Conservation (phyloP, 2,888 invertebrate genomes). For the Campopleginae sp. region DNA sequence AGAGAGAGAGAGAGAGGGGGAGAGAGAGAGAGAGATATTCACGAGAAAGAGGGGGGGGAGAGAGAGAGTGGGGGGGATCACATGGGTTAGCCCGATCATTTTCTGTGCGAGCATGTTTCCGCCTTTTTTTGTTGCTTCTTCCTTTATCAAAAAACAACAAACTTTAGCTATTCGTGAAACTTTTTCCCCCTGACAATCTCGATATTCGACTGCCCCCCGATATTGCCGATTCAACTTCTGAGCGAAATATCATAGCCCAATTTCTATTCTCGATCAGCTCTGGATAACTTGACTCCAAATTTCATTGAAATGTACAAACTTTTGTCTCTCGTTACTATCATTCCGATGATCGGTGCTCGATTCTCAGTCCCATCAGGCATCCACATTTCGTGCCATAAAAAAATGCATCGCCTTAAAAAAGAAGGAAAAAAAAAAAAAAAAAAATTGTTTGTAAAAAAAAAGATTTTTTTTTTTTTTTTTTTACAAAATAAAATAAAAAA, state of each 20-base stretch:
- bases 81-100: slow-evolving; percentile 56
- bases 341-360: background rate
- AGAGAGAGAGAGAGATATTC: slow-evolving; percentile 9
- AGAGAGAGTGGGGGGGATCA: too few species aligned
- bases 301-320: slow-evolving; percentile 8
- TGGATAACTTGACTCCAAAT: slow-evolving; percentile 1
- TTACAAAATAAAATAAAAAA: too few species aligned
- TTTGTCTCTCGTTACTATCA: background rate
- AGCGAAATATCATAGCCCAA: slow-evolving; percentile 7
- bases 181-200: slow-evolving; percentile 19
- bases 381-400: background rate
- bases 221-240: background rate
- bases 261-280: slow-evolving; percentile 6
- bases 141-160: slow-evolving; percentile 22
- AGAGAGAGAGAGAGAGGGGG: too few species aligned
- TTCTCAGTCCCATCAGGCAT: background rate
- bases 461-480: background rate
- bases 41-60: too few species aligned
- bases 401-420: background rate
- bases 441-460: too few species aligned
- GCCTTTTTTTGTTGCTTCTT: slow-evolving; percentile 4
- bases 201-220: slow-evolving; percentile 9
- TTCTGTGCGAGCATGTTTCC: slow-evolving; percentile 28
- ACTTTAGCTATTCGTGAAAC: slow-evolving; percentile 57
- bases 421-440: background rate